phyloP scores from a whole-genome alignment of 1,140 invertebrate species.

The Drosophila insularis region DNA sequence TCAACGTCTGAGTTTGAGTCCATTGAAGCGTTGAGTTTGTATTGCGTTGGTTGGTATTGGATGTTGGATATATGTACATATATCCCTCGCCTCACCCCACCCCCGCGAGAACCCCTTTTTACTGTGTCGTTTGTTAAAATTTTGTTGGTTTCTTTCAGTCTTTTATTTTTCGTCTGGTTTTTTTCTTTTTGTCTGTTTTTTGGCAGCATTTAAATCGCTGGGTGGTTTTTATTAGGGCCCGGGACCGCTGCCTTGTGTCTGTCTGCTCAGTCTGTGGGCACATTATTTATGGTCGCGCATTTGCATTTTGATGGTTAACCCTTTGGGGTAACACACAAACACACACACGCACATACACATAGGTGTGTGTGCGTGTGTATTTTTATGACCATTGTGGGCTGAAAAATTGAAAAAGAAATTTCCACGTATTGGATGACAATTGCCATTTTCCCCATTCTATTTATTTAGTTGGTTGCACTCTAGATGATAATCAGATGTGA shows the following conservation, averaged over 20 bases:
- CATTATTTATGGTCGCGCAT: constrained; percentile 79
- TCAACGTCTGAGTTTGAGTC: constrained; percentile 41
- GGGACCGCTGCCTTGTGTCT: constrained; percentile 19
- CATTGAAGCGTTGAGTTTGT: constrained; percentile 64
- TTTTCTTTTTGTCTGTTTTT: neutral
- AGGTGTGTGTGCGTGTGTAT: constrained; percentile 32
- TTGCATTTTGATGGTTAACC: constrained; percentile 76
- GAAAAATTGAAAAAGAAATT: constrained; percentile 79
- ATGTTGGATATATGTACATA: no score
- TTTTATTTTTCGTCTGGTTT: no score
- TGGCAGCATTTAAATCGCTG: constrained; percentile 6
- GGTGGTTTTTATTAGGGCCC: constrained; percentile 5
- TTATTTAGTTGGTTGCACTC: constrained; percentile 43
- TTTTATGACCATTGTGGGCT: constrained; percentile 71
- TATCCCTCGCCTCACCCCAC: neutral
- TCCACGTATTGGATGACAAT: constrained; percentile 62
- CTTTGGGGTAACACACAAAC: constrained; percentile 9
- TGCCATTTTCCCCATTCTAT: constrained; percentile 1
- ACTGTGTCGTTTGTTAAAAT: no score
- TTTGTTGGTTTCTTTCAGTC: neutral
- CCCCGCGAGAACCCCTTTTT: neutral
- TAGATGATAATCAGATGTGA: constrained; percentile 57
- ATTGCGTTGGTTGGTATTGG: no score
- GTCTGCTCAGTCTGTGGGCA: constrained; percentile 35
- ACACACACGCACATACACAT: constrained; percentile 29